Percentiles rank a stretch among this genome's conserved stretches.
phyloP scores from a whole-genome alignment of 2,797 vertebrate genomes.

The Holocentrus rufus region DNA sequence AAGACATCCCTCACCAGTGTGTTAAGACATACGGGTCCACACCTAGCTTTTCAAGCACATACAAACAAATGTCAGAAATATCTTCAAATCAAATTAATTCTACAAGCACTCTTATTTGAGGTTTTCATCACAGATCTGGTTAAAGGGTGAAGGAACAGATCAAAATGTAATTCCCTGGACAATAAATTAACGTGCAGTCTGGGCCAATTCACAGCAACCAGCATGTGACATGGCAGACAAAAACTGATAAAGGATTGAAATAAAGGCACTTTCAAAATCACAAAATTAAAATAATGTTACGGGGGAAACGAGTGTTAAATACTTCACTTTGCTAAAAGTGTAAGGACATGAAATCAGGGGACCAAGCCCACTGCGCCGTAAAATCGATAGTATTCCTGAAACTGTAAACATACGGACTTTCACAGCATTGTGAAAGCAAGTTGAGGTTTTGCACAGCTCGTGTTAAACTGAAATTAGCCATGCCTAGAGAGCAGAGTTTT shows the following conservation, averaged over 20 bases:
- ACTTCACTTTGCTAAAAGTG: background rate
- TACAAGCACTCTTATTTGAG: background rate
- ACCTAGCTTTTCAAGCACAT: background rate
- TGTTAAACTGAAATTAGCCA: constrained; percentile 34
- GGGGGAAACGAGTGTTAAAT: too few species aligned
- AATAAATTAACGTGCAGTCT: background rate
- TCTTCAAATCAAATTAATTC: background rate
- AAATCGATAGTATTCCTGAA: constrained; percentile 3
- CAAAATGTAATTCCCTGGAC: background rate
- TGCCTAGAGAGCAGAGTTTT: background rate
- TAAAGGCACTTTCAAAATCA: background rate
- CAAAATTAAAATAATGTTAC: too few species aligned
- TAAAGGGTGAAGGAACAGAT: background rate
- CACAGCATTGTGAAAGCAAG: constrained; percentile 28
- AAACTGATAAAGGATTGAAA: too few species aligned
- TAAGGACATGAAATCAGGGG: background rate
- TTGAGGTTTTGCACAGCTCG: constrained; percentile 16
- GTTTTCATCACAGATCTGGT: background rate
- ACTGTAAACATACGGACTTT: constrained; percentile 27
- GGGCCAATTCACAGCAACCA: background rate
- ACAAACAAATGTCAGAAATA: background rate
- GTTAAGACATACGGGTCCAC: background rate
- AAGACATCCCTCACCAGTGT: background rate
- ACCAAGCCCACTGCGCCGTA: background rate
- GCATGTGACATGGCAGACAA: background rate